Percentiles rank a stretch among this genome's conserved stretches.
phyloP scores from a whole-genome alignment of 2,113 vertebrate genomes.

The Gymnarchus niloticus region DNA sequence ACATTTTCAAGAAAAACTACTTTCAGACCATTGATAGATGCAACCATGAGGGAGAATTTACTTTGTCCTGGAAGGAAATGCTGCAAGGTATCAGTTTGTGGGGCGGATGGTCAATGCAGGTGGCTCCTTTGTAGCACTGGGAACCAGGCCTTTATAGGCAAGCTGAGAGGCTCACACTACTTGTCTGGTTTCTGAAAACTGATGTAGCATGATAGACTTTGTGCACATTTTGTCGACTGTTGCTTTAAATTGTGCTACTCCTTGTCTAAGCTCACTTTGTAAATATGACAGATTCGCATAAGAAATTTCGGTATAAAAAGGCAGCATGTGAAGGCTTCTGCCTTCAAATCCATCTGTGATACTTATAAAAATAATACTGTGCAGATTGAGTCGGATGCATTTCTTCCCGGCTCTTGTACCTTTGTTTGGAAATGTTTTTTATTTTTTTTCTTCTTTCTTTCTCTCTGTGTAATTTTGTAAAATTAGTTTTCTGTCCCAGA shows the following conservation, averaged over 20 bases:
- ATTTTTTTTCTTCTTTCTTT: slow-evolving; percentile 60
- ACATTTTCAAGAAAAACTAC: neutral
- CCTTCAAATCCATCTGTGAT: slow-evolving; percentile 55
- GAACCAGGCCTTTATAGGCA: slow-evolving; percentile 63
- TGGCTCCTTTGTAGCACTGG: slow-evolving; percentile 55
- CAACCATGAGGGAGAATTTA: neutral
- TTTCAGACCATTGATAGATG: neutral
- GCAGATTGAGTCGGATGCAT: slow-evolving; percentile 40
- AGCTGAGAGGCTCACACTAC: slow-evolving; percentile 57
- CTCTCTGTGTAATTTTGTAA: slow-evolving; percentile 49
- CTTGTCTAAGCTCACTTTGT: slow-evolving; percentile 60
- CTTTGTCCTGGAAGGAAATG: neutral
- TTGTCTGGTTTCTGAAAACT: slow-evolving; percentile 47
- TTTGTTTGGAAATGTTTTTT: slow-evolving; percentile 31
- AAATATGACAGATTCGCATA: slow-evolving; percentile 61
- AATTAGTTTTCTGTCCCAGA: slow-evolving; percentile 57
- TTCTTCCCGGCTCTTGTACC: slow-evolving; percentile 65
- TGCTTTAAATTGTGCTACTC: slow-evolving; percentile 58
- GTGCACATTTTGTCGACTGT: slow-evolving; percentile 62
- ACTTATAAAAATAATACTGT: slow-evolving; percentile 55
- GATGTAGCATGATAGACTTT: slow-evolving; percentile 57
- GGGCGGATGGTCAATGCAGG: neutral
- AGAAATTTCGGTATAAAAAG: slow-evolving; percentile 63
- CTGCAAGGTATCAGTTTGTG: neutral
- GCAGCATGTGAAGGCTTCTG: slow-evolving; percentile 66